Base-by-base conservation (phyloP, 2,113 vertebrate species). In the Vicugna pacos region DNA sequence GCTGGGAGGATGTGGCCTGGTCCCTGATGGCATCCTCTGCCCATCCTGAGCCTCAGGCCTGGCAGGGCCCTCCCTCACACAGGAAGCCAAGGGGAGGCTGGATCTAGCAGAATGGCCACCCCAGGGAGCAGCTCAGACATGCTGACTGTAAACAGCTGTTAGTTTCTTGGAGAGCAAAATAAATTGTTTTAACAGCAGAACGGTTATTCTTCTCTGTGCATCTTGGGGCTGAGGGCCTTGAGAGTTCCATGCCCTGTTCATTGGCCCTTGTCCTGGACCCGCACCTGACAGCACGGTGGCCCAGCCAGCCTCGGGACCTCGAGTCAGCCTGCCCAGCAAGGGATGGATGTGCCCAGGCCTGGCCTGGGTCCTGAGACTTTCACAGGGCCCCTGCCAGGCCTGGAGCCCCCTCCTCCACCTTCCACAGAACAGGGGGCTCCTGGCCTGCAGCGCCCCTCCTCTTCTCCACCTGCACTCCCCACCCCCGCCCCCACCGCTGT, bases 151-250 rank as follows among this genome's bases (percentile, higher is more conserved):
- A 96, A 79, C 82, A 97, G 88, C 80, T 96, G 60, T 76, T 97
- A 22, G 79, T 84, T 91, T 95, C 80, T 73, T 92, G 54, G 70
- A 97, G 82, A 84, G 76, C 76, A 94, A 94, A 96, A 84, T 92
- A 80, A 94, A 97, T 85, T 52, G 80, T 90, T 95, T 81, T 81
- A 88, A 88, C 24, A 91, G 93, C 82, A 83, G 56, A 94, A 69
- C 24, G 14, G 17, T 67, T 89, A 50, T 50, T 48, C 52, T 64
- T 91, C 35, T 70, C 50, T 3, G 0, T 17, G 80, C 4, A 14
- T 16, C 64, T 26, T n/a, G 76, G 64, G 73, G 54, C 84, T 64
- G 6, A 16, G 19, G 14, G 19, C 86, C 48, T 42, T 24, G 10
- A 46, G 60, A 79, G 20, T 26, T 60, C 70, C 30, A 13, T 9